Conservation (phyloP, 2,888 invertebrate genomes). For the Isotomurus palustris region DNA sequence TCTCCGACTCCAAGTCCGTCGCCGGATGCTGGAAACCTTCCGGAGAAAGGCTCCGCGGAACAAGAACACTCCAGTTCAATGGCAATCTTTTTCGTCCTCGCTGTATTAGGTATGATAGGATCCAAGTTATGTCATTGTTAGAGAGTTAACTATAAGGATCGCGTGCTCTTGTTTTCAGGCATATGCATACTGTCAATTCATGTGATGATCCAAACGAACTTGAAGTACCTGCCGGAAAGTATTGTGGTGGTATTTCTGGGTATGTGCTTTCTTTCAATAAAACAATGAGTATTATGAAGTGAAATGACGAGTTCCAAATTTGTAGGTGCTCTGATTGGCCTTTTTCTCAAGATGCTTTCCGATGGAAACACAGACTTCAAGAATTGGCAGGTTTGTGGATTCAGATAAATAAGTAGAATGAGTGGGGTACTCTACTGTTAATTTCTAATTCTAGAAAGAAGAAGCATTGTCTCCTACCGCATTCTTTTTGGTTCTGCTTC, state of each 20-base stretch:
- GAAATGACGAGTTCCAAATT: conserved; percentile 13
- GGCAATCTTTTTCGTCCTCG: conserved; percentile 96
- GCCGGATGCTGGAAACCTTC: conserved; percentile 53
- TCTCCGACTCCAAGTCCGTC: neutral
- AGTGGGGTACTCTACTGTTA: no score
- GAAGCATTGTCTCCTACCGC: conserved; percentile 98
- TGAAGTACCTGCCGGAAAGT: conserved; percentile 95
- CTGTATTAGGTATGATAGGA: conserved; percentile 63
- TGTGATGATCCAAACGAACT: conserved; percentile 87
- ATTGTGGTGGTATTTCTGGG: conserved; percentile 89
- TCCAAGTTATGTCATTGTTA: conserved; percentile 2
- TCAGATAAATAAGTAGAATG: no score
- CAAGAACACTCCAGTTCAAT: conserved; percentile 94
- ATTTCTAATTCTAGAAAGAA: conserved; percentile 63
- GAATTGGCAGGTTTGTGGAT: conserved; percentile 67
- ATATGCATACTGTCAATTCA: conserved; percentile 92
- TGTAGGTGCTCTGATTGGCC: conserved; percentile 80
- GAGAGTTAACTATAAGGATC: neutral
- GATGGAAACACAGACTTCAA: conserved; percentile 69
- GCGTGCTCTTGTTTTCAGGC: conserved; percentile 54
- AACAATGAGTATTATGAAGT: neutral
- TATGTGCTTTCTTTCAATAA: conserved; percentile 45
- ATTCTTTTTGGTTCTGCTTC: conserved; percentile 91
- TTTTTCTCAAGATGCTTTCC: conserved; percentile 82
- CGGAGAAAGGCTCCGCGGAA: conserved; percentile 85